phyloP scores from a whole-genome alignment of 2,797 vertebrate genomes.

The Onychomys arenicola region DNA sequence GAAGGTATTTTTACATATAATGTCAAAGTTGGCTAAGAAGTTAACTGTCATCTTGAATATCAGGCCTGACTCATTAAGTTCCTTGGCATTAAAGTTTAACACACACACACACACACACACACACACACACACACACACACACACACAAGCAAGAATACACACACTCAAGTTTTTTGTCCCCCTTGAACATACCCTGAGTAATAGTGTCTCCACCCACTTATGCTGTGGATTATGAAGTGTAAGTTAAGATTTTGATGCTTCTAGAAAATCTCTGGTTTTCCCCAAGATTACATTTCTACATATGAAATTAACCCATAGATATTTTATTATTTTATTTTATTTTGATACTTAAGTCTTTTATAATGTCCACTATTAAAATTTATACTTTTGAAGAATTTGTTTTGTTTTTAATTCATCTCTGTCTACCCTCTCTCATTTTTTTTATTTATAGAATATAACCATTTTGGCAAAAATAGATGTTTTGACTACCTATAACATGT shows the following conservation, averaged over 20 bases:
- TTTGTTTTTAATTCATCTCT: background rate
- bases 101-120: background rate
- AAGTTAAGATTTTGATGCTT: constrained; percentile 14
- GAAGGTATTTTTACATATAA: background rate
- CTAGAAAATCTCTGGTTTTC: background rate
- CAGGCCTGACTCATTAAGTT: background rate
- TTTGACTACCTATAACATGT: too few species aligned
- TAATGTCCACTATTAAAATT: background rate
- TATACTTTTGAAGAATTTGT: background rate
- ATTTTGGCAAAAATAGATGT: background rate
- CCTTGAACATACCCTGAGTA: background rate
- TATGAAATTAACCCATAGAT: background rate
- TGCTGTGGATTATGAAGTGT: background rate
- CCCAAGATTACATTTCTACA: background rate
- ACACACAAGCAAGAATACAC: background rate
- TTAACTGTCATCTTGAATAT: background rate
- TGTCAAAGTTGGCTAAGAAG: background rate
- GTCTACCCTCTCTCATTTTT: background rate
- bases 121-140: background rate
- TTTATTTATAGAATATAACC: background rate
- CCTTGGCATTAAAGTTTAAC: background rate
- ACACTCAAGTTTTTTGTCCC: background rate
- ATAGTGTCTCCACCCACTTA: background rate
- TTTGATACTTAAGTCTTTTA: background rate
- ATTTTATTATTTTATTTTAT: background rate